Evolutionary conservation across 2,888 invertebrate species (phyloP), one percentile per base, ranked within the genome.

Genomic region (Baronia brevicornis): DNA sequence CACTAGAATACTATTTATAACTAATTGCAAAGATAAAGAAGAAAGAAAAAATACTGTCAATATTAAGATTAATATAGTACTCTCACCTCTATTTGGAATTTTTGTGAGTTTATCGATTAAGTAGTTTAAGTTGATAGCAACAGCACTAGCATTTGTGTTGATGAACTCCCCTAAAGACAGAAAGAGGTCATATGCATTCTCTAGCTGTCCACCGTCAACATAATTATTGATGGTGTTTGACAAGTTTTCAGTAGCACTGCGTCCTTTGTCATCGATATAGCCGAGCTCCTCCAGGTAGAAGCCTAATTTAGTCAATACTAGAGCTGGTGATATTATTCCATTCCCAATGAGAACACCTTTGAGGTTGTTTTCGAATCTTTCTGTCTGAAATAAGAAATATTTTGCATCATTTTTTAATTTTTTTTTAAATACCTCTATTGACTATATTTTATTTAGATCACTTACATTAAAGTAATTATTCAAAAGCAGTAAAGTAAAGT

Each of bases 281-380:
- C 88, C 91, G 71, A 77, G 60, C 36, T 82, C 75, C 39, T 80
- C 78, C 2, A 84, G 60, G 41, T 82, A 84, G 44, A 74, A 75
- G 2, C 80, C 77, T 3, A 84, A 62, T 44, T 71, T 68, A 1
- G 69, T 66, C 13, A 80, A 50, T 1, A 57, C 64, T 6, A 68
- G 19, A 2, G 72, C 64, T 3, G 95, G 94, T 0, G 94, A 92
- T 28, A 95, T 90, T 89, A 95, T 93, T 0, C 93, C 89, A 67
- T 95, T 95, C 2, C 94, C 95, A 36, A 96, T 70, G 2, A 88
- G 90, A 4, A 96, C 87, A 1, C 95, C 94, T 54, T 86, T 84
- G 33, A 96, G 84, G 49, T 91, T 91, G 41, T 88, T 86, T 5
- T 78, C 62, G 15, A 91, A 75, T 26, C 74, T 67, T 2, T 84